Evolutionary conservation across 2,888 invertebrate species (phyloP), one percentile per base, ranked within the genome.

Genomic region (Tipula helvola): DNA sequence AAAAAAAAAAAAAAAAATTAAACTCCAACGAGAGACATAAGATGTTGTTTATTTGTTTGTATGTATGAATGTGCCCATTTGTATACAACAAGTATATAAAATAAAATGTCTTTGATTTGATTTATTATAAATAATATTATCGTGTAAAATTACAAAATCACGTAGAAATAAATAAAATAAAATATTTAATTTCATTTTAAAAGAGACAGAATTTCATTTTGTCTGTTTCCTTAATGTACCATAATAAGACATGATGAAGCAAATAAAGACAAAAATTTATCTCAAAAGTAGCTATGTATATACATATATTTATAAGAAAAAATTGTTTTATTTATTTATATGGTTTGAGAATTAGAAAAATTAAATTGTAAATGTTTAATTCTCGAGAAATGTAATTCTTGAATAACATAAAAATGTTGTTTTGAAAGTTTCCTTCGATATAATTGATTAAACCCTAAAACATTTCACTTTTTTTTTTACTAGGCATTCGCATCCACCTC

Each of bases 81-180:
- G n/a, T n/a, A n/a, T n/a, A n/a, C n/a, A 10, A 47, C 47, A 12
- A 47, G 47, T 13, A 13, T 47, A n/a, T n/a, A 10, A 71, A 28
- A 52, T n/a, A 57, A 57, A 57, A 18, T 71, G 71, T 71, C 71
- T 71, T 71, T 71, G 71, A 71, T 28, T 71, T 71, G 71, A 71
- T 71, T 71, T 71, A 71, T 71, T 71, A 71, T 28, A 71, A 71
- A 71, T 71, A 71, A 71, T 71, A 71, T 71, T 71, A 71, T 71
- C 71, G 71, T 71, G 71, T 71, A 71, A 71, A 71, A 71, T 71
- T 71, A 71, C 71, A 71, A 71, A 71, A 71, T 28, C 71, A 71
- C 71, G 71, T 71, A 71, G 71, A 71, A 71, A 71, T 71, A 71
- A 71, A 71, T 71, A 71, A 71, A 71, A 71, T 71, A 71, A 71